Percentiles rank a stretch among this genome's conserved stretches.
phyloP scores from a whole-genome alignment of 2,797 vertebrate species.

The Sebastes steindachneri region DNA sequence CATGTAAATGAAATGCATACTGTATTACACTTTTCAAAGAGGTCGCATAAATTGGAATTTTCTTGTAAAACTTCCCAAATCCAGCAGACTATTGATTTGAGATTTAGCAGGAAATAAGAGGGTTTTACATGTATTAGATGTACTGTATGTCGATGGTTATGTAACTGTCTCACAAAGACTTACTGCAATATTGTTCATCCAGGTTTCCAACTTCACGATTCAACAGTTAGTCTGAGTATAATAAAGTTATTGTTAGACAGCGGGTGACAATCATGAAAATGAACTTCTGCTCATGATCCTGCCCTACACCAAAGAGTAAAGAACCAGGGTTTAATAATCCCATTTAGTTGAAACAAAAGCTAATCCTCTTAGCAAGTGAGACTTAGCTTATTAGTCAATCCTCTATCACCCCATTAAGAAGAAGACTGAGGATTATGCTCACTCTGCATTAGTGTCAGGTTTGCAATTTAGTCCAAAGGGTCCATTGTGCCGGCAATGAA shows the following conservation, averaged over 20 bases:
- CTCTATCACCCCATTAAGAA: constrained; percentile 60
- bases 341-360: constrained; percentile 73
- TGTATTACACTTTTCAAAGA: background rate
- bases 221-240: constrained; percentile 15
- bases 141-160: background rate
- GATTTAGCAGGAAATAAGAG: background rate
- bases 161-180: background rate
- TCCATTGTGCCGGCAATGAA: constrained; percentile 16
- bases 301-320: constrained; percentile 44
- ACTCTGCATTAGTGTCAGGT: constrained; percentile 50
- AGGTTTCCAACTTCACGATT: constrained; percentile 8
- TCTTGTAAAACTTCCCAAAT: background rate
- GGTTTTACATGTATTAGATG: constrained; percentile 1
- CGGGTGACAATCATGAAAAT: constrained; percentile 43
- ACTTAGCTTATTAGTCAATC: constrained; percentile 63
- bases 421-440: constrained; percentile 61
- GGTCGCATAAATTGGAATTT: background rate
- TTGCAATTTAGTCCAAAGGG: constrained; percentile 26
- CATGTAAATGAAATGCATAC: background rate
- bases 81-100: background rate
- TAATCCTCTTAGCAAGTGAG: constrained; percentile 78
- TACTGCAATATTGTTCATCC: background rate
- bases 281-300: constrained; percentile 52
- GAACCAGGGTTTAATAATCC: constrained; percentile 63
- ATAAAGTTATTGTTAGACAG: constrained; percentile 55